Conservation (phyloP, 2,113 vertebrate genomes). For the Silurus glanis region DNA sequence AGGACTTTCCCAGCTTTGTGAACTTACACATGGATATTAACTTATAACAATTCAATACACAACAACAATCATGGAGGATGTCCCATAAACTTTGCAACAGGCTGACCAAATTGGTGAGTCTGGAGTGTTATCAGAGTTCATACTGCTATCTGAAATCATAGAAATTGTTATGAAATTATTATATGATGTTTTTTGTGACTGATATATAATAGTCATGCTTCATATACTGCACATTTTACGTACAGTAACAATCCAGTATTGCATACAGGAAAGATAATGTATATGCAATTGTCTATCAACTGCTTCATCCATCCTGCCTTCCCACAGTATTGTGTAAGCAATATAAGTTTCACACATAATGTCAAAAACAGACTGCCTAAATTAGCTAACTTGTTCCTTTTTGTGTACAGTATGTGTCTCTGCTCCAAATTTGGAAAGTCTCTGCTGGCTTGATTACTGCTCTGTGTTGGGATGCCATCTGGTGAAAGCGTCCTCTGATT, state of each 20-base stretch:
- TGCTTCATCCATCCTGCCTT: neutral
- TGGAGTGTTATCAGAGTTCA: neutral
- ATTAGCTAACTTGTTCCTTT: neutral
- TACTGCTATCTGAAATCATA: no score
- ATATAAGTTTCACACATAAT: neutral
- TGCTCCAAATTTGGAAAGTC: slow-evolving; percentile 18
- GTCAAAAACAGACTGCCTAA: neutral
- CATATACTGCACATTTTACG: neutral
- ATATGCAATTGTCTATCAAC: neutral
- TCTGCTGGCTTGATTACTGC: slow-evolving; percentile 19
- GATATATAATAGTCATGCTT: neutral
- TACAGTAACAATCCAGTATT: neutral
- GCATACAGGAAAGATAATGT: neutral
- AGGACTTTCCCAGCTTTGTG: neutral
- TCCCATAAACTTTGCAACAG: neutral
- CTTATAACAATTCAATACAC: neutral
- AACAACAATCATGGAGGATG: neutral
- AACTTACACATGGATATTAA: neutral
- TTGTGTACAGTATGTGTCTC: neutral
- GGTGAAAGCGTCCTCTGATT: slow-evolving; percentile 32
- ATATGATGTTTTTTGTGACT: neutral
- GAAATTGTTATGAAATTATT: no score
- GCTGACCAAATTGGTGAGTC: neutral
- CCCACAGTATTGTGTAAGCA: neutral
- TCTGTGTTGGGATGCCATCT: slow-evolving; percentile 42